Conservation (phyloP, 2,797 vertebrate genomes). For the Amblyraja radiata region DNA sequence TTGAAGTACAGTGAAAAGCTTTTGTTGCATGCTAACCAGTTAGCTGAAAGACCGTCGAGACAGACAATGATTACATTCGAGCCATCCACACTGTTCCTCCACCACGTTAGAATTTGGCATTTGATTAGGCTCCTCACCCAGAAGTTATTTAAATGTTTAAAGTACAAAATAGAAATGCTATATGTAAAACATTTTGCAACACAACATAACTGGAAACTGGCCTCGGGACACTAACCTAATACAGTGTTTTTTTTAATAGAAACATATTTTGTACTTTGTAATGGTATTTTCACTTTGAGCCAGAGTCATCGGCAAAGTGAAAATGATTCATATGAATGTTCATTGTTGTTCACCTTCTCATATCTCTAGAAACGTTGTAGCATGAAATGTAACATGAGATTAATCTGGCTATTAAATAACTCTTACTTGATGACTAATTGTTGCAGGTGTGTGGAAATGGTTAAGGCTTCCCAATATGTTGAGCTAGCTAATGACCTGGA, state of each 20-base stretch:
- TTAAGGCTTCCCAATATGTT: conserved; percentile 85
- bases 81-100: too few relatives aligned
- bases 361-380: neutral
- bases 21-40: too few relatives aligned
- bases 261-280: neutral
- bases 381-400: neutral
- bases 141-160: neutral
- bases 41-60: too few relatives aligned
- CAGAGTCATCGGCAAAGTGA: too few relatives aligned
- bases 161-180: neutral
- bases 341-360: neutral
- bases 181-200: neutral
- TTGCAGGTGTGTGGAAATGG: conserved; percentile 88
- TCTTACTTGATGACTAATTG: neutral
- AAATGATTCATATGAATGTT: neutral
- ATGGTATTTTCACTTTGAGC: neutral
- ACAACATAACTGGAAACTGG: neutral
- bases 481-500: conserved; percentile 93
- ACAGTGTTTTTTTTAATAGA: neutral
- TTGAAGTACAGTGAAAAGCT: too few relatives aligned
- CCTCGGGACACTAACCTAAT: neutral
- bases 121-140: neutral
- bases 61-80: too few relatives aligned
- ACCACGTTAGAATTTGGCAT: neutral
- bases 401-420: neutral